Evolutionary conservation across 2,113 vertebrate species (phyloP).

Genomic region (Psilopogon haemacephalus): DNA sequence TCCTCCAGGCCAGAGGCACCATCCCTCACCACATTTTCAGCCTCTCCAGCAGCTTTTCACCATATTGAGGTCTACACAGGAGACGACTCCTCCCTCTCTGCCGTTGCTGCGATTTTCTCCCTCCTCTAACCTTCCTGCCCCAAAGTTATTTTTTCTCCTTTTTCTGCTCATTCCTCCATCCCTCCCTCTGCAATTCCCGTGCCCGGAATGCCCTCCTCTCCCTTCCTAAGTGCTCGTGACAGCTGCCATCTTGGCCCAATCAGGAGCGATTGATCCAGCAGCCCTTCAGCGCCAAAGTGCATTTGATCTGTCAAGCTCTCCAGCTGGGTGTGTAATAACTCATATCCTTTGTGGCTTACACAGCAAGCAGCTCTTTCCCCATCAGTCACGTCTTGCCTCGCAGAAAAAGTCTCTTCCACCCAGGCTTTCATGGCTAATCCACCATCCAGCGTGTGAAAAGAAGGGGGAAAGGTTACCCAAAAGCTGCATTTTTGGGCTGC

Average conservation of each 20-base stretch:
- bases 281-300: not conserved
- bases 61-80: not conserved
- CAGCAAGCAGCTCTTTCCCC: conserved; percentile 45
- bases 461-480: not conserved
- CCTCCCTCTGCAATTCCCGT: not conserved
- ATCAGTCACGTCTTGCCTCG: conserved; percentile 40
- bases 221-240: conserved; percentile 30
- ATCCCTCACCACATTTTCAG: not conserved
- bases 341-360: conserved; percentile 63
- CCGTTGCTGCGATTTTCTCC: rapidly evolving
- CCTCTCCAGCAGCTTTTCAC: not conserved
- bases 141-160: not conserved
- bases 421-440: not conserved
- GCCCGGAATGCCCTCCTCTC: not conserved
- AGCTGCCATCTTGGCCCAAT: conserved; percentile 65
- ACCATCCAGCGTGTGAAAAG: not conserved
- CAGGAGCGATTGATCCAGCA: conserved; percentile 59
- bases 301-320: conserved; percentile 62
- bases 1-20: not conserved
- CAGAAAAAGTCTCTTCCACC: conserved; percentile 12
- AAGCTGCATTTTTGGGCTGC: conserved; percentile 24
- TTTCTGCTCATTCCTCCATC: not conserved
- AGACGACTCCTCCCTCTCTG: not conserved
- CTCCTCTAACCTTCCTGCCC: not conserved
- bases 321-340: conserved; percentile 63